phyloP scores from a whole-genome alignment of 1,140 invertebrate genomes.

The Diuraphis noxia region DNA sequence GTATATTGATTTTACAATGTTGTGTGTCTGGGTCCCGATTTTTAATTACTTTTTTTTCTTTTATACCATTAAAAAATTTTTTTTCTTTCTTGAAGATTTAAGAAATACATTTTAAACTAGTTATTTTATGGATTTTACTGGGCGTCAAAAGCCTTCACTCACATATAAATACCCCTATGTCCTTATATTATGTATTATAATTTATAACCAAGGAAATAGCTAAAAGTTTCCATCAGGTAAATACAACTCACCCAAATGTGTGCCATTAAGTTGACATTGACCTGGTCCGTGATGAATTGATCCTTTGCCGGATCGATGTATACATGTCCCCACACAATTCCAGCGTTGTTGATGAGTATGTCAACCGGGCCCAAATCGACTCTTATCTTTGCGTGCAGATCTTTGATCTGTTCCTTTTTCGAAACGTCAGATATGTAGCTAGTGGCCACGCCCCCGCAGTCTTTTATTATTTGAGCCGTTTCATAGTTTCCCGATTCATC shows the following conservation, averaged over 20 bases:
- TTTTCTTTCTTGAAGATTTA: not conserved
- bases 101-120: not conserved
- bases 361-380: conserved; percentile 56
- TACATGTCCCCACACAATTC: conserved; percentile 56
- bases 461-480: conserved; percentile 61
- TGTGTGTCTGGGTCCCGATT: too few relatives aligned
- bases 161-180: too few relatives aligned
- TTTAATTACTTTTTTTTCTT: too few relatives aligned
- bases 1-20: too few relatives aligned
- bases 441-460: conserved; percentile 53
- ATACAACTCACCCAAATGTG: conserved; percentile 58
- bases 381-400: conserved; percentile 55
- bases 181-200: too few relatives aligned
- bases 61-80: too few relatives aligned
- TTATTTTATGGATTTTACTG: not conserved
- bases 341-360: conserved; percentile 59
- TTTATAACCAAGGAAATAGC: not conserved
- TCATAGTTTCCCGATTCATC: conserved; percentile 63
- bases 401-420: conserved; percentile 56
- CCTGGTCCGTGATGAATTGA: conserved; percentile 55
- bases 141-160: not conserved
- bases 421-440: conserved; percentile 60
- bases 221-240: not conserved
- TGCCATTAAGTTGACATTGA: conserved; percentile 58
- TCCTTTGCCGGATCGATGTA: conserved; percentile 60